These are phyloP conservation scores for Loris lydekkerianus DNA, from an alignment of 2,797 vertebrate species.

Conservation along the genomic window DNA sequence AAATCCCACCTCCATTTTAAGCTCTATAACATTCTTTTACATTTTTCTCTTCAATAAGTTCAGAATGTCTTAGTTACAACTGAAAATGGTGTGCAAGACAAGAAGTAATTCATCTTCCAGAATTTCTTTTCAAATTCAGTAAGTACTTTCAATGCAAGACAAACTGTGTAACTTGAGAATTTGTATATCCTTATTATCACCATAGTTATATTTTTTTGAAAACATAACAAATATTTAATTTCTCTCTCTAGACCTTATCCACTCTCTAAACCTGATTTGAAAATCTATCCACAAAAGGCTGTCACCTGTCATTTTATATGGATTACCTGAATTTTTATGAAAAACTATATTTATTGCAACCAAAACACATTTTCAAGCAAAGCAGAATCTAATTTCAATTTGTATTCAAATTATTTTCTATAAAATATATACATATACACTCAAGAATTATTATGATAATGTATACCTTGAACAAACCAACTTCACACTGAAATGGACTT, in stretches of 20 bases:
- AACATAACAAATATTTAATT: constrained; percentile 45
- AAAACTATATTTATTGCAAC: constrained; percentile 16
- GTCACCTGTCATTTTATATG: constrained; percentile 34
- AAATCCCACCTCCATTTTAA: constrained; percentile 19
- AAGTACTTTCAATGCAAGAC: background rate
- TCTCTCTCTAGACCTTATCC: background rate
- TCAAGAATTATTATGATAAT: constrained; percentile 74
- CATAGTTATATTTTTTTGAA: background rate
- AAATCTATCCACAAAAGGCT: background rate
- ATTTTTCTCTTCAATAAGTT: constrained; percentile 43
- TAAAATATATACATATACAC: background rate
- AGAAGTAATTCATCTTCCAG: constrained; percentile 16
- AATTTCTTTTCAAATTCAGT: constrained; percentile 27
- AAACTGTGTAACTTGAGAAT: background rate
- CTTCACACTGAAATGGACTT: constrained; percentile 83
- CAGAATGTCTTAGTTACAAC: background rate
- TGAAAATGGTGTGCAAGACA: background rate
- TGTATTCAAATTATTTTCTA: constrained; percentile 60
- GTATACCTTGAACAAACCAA: constrained; percentile 75
- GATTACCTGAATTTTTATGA: background rate
- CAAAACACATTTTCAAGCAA: constrained; percentile 35
- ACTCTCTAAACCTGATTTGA: constrained; percentile 11
- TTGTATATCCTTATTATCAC: background rate
- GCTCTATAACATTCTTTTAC: background rate
- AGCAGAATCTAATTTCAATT: constrained; percentile 30